phyloP scores from a whole-genome alignment of 2,797 vertebrate genomes.

The Clamator glandarius region DNA sequence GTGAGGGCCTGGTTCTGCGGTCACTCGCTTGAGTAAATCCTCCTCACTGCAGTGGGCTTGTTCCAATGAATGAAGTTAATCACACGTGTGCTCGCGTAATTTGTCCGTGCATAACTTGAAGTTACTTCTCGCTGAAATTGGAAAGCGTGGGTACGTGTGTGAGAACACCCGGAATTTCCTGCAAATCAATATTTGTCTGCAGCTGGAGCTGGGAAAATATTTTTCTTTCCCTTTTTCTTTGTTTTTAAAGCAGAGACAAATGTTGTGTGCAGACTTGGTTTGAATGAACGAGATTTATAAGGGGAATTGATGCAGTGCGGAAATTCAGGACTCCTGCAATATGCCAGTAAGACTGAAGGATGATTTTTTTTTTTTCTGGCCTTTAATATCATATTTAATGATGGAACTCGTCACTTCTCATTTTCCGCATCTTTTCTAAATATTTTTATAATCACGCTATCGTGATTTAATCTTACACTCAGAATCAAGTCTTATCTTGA shows the following conservation, averaged over 20 bases:
- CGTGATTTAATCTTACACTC: background rate
- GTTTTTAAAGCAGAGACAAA: slow-evolving; percentile 13
- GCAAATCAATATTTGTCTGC: background rate
- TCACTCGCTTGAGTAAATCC: background rate
- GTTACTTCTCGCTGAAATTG: background rate
- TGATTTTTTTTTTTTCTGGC: background rate
- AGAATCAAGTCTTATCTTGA: background rate
- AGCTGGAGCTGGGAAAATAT: background rate
- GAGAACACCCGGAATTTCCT: background rate
- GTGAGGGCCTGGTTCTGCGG: background rate
- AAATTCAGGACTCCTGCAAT: background rate
- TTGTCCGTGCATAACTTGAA: background rate
- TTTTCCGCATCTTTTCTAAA: background rate
- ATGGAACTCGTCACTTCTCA: background rate
- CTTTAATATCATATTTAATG: background rate
- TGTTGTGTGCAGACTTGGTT: slow-evolving; percentile 10
- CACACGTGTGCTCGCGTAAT: background rate
- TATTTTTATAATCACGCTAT: background rate
- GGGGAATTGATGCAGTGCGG: background rate
- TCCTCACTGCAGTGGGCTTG: background rate
- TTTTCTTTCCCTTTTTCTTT: background rate
- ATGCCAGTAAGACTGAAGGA: background rate
- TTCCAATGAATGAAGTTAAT: background rate
- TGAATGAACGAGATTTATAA: slow-evolving; percentile 28
- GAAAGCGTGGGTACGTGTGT: background rate